Evolutionary conservation across 2,797 vertebrate species (phyloP).

Genomic region (Apogon hyalosoma): DNA sequence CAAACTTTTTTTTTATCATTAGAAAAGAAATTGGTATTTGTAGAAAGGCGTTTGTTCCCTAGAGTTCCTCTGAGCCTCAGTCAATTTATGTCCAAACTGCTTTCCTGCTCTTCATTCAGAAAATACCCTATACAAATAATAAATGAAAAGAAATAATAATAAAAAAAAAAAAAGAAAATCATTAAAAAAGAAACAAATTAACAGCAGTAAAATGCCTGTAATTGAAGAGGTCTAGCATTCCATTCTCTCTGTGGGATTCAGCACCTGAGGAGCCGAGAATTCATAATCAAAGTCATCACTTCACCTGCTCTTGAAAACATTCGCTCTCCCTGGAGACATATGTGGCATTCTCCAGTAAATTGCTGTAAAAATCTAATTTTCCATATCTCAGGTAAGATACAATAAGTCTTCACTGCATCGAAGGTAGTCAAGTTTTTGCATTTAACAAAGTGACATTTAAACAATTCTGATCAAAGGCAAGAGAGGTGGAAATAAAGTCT

Average conservation of each 20-base stretch:
- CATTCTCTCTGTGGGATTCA: slow-evolving; percentile 16
- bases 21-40: not conserved
- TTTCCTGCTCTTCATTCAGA: slow-evolving; percentile 10
- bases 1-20: not conserved
- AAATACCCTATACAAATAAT: slow-evolving; percentile 20
- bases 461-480: not conserved
- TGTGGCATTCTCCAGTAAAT: slow-evolving; percentile 45
- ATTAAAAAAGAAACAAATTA: slow-evolving; percentile 35
- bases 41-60: not conserved
- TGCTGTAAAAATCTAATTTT: slow-evolving; percentile 53
- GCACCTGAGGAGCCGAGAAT: slow-evolving; percentile 50
- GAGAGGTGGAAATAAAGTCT: too few relatives aligned
- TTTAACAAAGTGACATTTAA: slow-evolving; percentile 3
- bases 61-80: not conserved
- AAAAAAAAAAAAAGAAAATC: slow-evolving; percentile 26
- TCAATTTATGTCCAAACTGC: slow-evolving; percentile 8
- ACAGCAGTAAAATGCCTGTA: slow-evolving; percentile 40
- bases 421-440: not conserved
- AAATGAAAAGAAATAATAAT: not conserved
- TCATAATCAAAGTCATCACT: slow-evolving; percentile 50
- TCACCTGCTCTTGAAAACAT: slow-evolving; percentile 47
- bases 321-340: slow-evolving; percentile 43
- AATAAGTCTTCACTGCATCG: not conserved
- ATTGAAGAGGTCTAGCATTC: slow-evolving; percentile 44
- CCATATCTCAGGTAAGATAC: not conserved